These are phyloP conservation scores for Pavo muticus DNA, from an alignment of 2,113 vertebrate species.

Conservation along the genomic window DNA sequence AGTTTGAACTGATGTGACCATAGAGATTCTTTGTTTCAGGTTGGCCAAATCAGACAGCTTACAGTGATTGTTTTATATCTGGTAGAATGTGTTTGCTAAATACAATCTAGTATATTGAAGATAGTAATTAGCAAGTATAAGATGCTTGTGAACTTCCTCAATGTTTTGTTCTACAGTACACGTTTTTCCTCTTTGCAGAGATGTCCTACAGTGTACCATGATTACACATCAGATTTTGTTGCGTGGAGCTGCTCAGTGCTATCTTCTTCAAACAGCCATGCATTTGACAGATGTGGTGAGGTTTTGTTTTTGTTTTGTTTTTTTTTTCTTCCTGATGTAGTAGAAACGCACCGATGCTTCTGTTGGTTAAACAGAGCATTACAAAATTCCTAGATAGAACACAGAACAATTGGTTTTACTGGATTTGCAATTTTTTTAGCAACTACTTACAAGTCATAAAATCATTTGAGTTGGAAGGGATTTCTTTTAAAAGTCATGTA, in stretches of 20 bases:
- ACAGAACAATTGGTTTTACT: neutral
- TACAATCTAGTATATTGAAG: neutral
- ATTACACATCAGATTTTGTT: slow-evolving; percentile 91
- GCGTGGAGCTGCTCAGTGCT: slow-evolving; percentile 92
- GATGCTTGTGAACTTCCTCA: neutral
- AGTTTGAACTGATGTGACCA: neutral
- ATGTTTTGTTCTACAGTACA: neutral
- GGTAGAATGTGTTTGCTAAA: neutral
- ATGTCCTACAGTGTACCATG: slow-evolving; percentile 91
- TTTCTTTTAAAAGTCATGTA: too few species aligned
- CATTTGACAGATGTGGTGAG: slow-evolving; percentile 87
- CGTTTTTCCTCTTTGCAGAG: slow-evolving; percentile 76
- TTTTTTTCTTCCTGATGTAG: neutral
- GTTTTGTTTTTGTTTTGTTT: too few species aligned
- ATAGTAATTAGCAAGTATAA: neutral
- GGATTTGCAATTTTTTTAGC: neutral
- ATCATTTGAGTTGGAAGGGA: neutral
- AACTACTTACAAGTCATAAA: neutral
- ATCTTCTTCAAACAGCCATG: slow-evolving; percentile 86
- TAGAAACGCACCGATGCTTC: neutral
- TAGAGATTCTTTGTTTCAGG: neutral
- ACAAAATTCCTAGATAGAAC: neutral
- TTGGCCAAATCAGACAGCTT: neutral
- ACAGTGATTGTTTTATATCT: neutral
- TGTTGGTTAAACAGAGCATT: neutral